Evolutionary conservation across 2,888 invertebrate species (phyloP).

Genomic region (Dendrolimus pini): DNA sequence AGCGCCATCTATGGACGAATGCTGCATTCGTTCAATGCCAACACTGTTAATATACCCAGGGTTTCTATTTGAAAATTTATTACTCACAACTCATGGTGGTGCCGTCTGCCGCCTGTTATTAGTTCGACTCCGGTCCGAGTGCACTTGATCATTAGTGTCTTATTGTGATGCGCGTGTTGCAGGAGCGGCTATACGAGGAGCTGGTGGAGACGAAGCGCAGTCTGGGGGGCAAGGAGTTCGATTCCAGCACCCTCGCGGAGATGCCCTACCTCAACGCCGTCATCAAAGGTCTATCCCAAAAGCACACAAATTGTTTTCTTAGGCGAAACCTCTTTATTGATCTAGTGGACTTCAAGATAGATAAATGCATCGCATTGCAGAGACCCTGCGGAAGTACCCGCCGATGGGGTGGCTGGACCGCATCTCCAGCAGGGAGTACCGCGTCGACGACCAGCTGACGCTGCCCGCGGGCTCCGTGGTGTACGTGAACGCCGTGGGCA

Average conservation of each 20-base stretch:
- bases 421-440: conserved; percentile 18
- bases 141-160: no score
- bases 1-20: no score
- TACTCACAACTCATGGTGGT: no score
- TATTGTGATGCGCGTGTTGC: neutral
- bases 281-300: conserved; percentile 25
- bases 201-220: conserved; percentile 20
- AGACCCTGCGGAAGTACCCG: conserved; percentile 24
- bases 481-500: conserved; percentile 24
- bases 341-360: neutral
- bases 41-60: no score
- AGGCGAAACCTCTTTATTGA: no score
- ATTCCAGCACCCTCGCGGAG: conserved; percentile 13
- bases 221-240: conserved; percentile 15
- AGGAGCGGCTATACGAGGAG: conserved; percentile 20
- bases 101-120: no score
- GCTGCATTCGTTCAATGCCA: no score
- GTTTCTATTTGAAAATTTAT: no score
- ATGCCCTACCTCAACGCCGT: conserved; percentile 25
- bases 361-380: conserved; percentile 14
- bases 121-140: no score
- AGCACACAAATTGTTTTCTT: no score
- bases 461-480: conserved; percentile 25
- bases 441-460: conserved; percentile 26
- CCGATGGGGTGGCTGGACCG: conserved; percentile 31